phyloP scores from a whole-genome alignment of 37 sponge, comb jelly and placozoan species.

The Agelas oroides region DNA sequence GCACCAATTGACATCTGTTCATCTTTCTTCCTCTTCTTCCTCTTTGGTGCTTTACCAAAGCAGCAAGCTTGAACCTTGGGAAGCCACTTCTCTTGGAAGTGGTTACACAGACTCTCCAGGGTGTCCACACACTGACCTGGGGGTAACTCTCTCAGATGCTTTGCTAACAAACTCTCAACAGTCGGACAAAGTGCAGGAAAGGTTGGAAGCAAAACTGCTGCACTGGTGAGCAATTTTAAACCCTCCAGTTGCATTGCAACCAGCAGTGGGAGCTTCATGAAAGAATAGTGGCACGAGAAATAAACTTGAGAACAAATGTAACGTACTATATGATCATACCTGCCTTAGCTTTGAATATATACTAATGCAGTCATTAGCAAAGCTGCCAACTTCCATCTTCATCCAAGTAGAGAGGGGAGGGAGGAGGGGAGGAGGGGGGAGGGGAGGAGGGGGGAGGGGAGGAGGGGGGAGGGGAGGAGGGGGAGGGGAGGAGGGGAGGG shows the following conservation, averaged over 20 bases:
- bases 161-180: background rate
- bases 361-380: conserved; percentile 17
- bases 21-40: too few species aligned
- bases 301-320: background rate
- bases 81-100: background rate
- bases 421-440: background rate
- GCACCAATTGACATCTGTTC: too few species aligned
- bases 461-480: too few species aligned
- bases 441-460: too few species aligned
- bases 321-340: background rate
- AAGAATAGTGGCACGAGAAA: background rate
- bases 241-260: background rate
- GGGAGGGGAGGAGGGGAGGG: too few species aligned
- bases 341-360: conserved; percentile 52
- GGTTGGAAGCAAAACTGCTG: background rate
- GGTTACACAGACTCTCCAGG: background rate
- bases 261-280: conserved; percentile 23
- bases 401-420: too few species aligned
- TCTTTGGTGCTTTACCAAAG: too few species aligned
- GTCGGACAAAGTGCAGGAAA: background rate
- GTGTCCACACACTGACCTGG: conserved; percentile 27
- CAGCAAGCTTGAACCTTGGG: too few species aligned
- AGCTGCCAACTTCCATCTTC: background rate
- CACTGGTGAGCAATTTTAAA: conserved; percentile 14
- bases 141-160: conserved; percentile 3